A percentile compares a stretch with the other conserved stretches of the same genome.
phyloP scores from a whole-genome alignment of 2,113 vertebrate genomes.

The Ahaetulla prasina region DNA sequence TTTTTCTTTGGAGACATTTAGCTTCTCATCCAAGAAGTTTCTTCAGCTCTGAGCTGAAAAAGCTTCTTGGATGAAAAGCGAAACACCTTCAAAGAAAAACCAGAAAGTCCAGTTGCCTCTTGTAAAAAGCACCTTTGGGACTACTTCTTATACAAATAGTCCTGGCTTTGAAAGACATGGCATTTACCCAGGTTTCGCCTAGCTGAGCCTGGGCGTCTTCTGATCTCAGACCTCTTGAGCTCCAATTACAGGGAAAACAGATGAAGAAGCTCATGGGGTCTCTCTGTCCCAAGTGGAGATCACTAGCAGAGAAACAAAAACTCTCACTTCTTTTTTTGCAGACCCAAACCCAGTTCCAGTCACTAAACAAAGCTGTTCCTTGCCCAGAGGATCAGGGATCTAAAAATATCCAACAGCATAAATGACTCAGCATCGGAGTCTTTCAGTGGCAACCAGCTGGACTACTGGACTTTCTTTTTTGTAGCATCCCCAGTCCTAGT shows the following conservation, averaged over 20 bases:
- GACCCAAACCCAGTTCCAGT: background rate
- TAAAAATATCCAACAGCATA: background rate
- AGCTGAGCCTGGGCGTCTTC: background rate
- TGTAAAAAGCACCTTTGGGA: too few species aligned
- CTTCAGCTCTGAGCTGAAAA: too few species aligned
- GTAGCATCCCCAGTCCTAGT: background rate
- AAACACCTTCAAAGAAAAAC: too few species aligned
- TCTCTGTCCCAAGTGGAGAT: background rate
- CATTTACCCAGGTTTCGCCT: background rate
- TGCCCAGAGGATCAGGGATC: background rate
- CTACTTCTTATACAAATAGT: background rate
- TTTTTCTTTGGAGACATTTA: too few species aligned
- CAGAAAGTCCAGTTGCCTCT: too few species aligned
- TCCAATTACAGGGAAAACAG: background rate
- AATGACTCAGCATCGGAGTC: background rate
- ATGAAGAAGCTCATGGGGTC: background rate
- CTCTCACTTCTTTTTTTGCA: background rate
- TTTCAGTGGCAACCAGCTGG: background rate
- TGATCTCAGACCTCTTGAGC: rapidly evolving
- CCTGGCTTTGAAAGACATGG: background rate
- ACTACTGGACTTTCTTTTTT: background rate
- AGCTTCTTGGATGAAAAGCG: too few species aligned
- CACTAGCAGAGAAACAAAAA: background rate
- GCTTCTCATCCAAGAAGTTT: too few species aligned
- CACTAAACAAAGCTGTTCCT: background rate